phyloP scores from a whole-genome alignment of 2,797 vertebrate genomes.

The Clarias platycephalus region DNA sequence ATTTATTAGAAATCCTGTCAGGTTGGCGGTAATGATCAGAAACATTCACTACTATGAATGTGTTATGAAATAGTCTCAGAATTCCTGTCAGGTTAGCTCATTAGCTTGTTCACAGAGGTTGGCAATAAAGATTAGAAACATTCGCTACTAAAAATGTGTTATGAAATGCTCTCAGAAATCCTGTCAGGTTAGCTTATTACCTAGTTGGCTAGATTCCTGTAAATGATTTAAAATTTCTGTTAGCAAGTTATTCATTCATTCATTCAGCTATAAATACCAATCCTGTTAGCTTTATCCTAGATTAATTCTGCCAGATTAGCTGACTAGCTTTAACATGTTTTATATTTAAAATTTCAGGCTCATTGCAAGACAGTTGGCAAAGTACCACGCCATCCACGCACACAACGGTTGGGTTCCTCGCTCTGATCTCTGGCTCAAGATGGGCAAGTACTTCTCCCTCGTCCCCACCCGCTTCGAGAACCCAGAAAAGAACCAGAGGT shows the following conservation, averaged over 20 bases:
- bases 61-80: too few relatives aligned
- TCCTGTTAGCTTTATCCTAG: not conserved
- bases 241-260: not conserved
- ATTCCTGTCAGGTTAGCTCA: too few relatives aligned
- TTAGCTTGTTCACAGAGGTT: too few relatives aligned
- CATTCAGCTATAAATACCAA: not conserved
- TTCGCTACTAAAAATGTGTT: too few relatives aligned
- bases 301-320: not conserved
- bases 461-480: conserved; percentile 87
- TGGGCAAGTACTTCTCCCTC: conserved; percentile 94
- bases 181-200: not conserved
- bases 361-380: conserved; percentile 92
- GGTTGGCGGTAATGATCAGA: not conserved
- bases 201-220: not conserved
- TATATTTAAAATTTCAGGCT: conserved; percentile 70
- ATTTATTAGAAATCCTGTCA: not conserved
- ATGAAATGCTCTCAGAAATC: too few relatives aligned
- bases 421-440: conserved; percentile 94
- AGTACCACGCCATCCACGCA: conserved; percentile 96
- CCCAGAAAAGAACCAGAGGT: conserved; percentile 85
- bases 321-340: not conserved
- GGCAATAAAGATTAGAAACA: not conserved
- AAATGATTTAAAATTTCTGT: too few relatives aligned
- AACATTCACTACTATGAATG: too few relatives aligned
- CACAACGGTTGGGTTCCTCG: conserved; percentile 98